Conservation (phyloP, 2,888 invertebrate genomes). For the Vannuccia rotundouncinata region DNA sequence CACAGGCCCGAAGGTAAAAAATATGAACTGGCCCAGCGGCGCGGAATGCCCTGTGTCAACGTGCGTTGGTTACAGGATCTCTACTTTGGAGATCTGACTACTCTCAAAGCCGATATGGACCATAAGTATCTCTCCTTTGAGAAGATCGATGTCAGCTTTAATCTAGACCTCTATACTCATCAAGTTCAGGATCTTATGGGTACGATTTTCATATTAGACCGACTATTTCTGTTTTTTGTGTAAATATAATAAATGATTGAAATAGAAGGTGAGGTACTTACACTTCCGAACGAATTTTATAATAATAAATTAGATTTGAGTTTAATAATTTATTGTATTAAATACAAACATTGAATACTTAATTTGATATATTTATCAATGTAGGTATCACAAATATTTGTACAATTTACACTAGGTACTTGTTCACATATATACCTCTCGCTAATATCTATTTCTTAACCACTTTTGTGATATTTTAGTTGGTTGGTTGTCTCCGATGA, state of each 20-base stretch:
- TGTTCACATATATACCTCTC: neutral
- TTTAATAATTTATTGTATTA: too few species aligned
- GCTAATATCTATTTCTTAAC: neutral
- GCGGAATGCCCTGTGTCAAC: conserved; percentile 83
- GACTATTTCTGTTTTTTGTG: too few species aligned
- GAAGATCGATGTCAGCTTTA: conserved; percentile 57
- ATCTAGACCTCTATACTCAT: conserved; percentile 60
- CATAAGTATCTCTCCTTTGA: conserved; percentile 69
- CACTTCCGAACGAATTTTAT: too few species aligned
- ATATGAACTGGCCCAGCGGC: conserved; percentile 79
- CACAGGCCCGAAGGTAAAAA: conserved; percentile 75
- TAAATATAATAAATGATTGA: too few species aligned
- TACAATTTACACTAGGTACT: too few species aligned
- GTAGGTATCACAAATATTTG: too few species aligned
- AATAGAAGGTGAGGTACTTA: too few species aligned
- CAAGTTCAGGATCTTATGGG: conserved; percentile 78
- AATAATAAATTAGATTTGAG: too few species aligned
- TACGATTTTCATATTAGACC: conserved; percentile 56
- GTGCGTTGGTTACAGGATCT: conserved; percentile 87
- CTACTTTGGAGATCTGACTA: conserved; percentile 76
- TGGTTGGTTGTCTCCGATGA: neutral
- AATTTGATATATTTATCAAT: too few species aligned
- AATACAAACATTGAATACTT: too few species aligned
- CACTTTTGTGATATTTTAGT: neutral
- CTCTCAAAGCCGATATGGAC: conserved; percentile 59